phyloP scores from a whole-genome alignment of 2,797 vertebrate genomes.

The Cottoperca gobio region DNA sequence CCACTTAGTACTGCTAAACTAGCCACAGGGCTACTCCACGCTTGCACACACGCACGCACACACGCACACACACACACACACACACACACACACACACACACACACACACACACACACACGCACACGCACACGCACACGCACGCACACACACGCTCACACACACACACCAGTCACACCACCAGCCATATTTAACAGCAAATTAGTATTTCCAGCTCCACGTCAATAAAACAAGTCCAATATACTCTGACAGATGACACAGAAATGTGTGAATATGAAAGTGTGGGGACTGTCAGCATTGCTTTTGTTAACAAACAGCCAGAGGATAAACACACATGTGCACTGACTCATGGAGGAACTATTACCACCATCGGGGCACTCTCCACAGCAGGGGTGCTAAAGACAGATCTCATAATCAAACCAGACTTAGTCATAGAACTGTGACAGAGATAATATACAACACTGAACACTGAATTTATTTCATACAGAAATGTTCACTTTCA shows the following conservation, averaged over 20 bases:
- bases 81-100: constrained; percentile 20
- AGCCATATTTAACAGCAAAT: constrained; percentile 10
- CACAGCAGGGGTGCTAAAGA: constrained; percentile 24
- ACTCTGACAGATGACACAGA: constrained; percentile 54
- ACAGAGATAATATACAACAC: constrained; percentile 22
- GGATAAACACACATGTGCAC: constrained; percentile 37
- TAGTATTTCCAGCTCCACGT: constrained; percentile 32
- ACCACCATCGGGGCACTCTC: constrained; percentile 7
- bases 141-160: constrained; percentile 5
- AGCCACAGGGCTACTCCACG: constrained; percentile 25
- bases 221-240: constrained; percentile 25
- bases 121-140: constrained; percentile 8
- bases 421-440: not conserved
- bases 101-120: constrained; percentile 15
- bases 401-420: constrained; percentile 1
- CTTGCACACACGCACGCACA: constrained; percentile 15
- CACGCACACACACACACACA: constrained; percentile 5
- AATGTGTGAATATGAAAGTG: constrained; percentile 12
- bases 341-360: constrained; percentile 32
- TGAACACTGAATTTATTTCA: constrained; percentile 8
- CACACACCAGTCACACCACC: constrained; percentile 16
- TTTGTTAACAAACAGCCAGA: constrained; percentile 51
- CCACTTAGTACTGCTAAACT: constrained; percentile 47
- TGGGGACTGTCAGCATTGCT: constrained; percentile 51
- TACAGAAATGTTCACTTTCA: not conserved